Conservation (phyloP, 2,888 invertebrate species). For the Octonoba sinensis region DNA sequence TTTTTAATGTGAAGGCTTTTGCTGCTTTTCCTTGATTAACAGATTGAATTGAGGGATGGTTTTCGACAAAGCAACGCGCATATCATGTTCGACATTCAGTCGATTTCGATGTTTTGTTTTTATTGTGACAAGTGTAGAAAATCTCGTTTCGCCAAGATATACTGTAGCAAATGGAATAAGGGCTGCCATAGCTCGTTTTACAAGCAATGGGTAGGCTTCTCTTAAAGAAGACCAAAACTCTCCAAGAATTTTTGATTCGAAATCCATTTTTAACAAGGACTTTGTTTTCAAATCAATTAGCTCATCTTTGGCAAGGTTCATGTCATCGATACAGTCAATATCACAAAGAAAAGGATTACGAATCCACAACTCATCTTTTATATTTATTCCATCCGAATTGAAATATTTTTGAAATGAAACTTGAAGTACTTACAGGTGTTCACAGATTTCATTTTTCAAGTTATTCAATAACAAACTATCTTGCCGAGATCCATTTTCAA, state of each 20-base stretch:
- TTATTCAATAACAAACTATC: too few species aligned
- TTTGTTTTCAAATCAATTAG: conserved; percentile 45
- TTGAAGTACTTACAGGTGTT: too few species aligned
- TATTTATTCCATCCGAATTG: conserved; percentile 49
- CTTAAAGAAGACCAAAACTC: too few species aligned
- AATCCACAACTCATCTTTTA: conserved; percentile 51
- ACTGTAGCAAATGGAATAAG: too few species aligned
- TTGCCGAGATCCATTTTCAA: too few species aligned
- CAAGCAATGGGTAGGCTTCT: too few species aligned
- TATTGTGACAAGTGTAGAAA: conserved; percentile 21
- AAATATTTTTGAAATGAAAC: too few species aligned
- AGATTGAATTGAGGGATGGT: conserved; percentile 24
- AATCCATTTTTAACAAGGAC: conserved; percentile 43
- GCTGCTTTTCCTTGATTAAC: conserved; percentile 27
- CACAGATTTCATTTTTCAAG: too few species aligned
- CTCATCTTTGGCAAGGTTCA: conserved; percentile 48
- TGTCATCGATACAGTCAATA: conserved; percentile 48
- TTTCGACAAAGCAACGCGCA: conserved; percentile 29
- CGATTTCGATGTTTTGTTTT: conserved; percentile 34
- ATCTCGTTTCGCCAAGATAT: too few species aligned
- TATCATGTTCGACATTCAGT: conserved; percentile 30
- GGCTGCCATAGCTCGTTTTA: too few species aligned
- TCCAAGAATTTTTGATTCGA: too few species aligned
- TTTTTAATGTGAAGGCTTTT: too few species aligned
- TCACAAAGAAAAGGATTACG: conserved; percentile 51